phyloP scores from a whole-genome alignment of 2,888 invertebrate genomes.

The Polydrusus tereticollis region DNA sequence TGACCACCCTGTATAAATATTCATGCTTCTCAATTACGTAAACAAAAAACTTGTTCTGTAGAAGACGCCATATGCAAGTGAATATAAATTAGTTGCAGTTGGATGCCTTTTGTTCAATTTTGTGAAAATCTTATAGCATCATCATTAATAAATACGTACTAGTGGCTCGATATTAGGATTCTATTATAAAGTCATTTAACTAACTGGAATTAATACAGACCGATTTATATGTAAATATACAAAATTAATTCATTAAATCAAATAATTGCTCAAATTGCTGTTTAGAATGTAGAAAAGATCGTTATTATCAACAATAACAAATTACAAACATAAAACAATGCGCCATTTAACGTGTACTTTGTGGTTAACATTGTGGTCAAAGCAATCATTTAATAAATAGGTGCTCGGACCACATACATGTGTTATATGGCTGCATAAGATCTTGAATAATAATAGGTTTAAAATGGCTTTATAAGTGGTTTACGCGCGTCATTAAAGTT shows the following conservation, averaged over 20 bases:
- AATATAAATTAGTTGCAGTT: too few relatives aligned
- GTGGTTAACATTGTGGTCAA: conserved; percentile 29
- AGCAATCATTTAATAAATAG: conserved; percentile 31
- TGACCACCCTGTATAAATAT: too few relatives aligned
- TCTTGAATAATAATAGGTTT: conserved; percentile 8
- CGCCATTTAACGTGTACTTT: conserved; percentile 21
- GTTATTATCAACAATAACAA: conserved; percentile 3
- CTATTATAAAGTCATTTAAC: not conserved
- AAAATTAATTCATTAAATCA: not conserved
- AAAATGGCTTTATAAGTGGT: not conserved
- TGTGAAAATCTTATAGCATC: too few relatives aligned
- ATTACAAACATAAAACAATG: conserved; percentile 18
- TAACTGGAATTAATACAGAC: not conserved
- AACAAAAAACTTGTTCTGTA: too few relatives aligned
- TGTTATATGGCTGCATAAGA: not conserved
- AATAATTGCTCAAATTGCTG: not conserved
- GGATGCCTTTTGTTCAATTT: too few relatives aligned
- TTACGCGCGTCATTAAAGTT: not conserved
- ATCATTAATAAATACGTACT: too few relatives aligned
- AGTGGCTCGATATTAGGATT: not conserved
- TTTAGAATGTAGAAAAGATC: not conserved
- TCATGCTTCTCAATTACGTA: too few relatives aligned
- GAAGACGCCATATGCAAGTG: too few relatives aligned
- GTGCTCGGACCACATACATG: conserved; percentile 23
- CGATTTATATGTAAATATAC: not conserved